Evolutionary conservation across 2,797 vertebrate species (phyloP).

Genomic region (Ispidina lecontei): DNA sequence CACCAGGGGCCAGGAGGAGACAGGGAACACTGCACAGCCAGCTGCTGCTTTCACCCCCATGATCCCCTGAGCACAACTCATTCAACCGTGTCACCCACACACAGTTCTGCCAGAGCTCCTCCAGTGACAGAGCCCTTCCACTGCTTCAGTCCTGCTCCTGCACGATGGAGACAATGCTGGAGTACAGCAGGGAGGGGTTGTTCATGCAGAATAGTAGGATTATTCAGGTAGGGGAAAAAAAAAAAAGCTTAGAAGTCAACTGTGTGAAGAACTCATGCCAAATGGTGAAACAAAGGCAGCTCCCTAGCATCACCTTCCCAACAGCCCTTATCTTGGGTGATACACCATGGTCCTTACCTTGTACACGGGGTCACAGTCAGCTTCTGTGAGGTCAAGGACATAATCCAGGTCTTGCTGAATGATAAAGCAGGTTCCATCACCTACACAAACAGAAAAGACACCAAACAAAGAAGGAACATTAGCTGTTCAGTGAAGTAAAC

Average conservation of each 20-base stretch:
- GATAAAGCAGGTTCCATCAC: slow-evolving; percentile 80
- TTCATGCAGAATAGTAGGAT: background rate
- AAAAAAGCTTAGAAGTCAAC: background rate
- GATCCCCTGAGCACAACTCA: background rate
- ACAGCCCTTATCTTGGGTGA: rapidly evolving
- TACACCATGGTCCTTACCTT: background rate
- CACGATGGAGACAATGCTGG: rapidly evolving
- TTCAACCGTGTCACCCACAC: rapidly evolving
- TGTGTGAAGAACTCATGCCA: background rate
- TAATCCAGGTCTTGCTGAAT: slow-evolving; percentile 81
- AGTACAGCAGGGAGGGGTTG: rapidly evolving
- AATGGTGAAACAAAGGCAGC: background rate
- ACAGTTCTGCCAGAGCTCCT: background rate
- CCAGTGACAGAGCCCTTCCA: background rate
- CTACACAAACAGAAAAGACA: slow-evolving; percentile 24
- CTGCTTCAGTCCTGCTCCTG: background rate
- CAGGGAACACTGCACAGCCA: background rate
- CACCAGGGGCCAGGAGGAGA: background rate
- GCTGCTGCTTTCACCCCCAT: background rate
- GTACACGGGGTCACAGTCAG: slow-evolving; percentile 80
- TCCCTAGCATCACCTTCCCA: background rate
- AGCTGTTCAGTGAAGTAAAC: background rate
- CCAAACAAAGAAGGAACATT: background rate
- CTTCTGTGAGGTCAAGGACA: slow-evolving; percentile 76
- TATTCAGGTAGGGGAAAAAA: background rate